These are phyloP conservation scores for Gnatocerus cornutus DNA, from an alignment of 2,888 invertebrate species.

Conservation along the genomic window DNA sequence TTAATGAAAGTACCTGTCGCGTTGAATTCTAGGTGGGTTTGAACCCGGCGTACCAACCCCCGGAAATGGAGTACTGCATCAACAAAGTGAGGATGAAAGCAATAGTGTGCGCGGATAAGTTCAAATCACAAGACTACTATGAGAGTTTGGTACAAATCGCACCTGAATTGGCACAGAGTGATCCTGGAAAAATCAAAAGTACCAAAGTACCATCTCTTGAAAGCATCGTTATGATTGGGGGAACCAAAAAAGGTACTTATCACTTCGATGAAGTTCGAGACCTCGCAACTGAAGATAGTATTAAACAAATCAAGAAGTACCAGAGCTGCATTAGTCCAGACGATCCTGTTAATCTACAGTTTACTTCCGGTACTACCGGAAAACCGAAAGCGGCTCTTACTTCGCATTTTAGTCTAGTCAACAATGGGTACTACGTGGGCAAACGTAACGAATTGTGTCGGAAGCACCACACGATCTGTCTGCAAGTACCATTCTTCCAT, in stretches of 20 bases:
- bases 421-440: constrained; percentile 82
- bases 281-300: constrained; percentile 61
- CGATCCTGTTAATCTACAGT: constrained; percentile 84
- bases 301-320: constrained; percentile 63
- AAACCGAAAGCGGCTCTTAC: constrained; percentile 83
- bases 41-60: constrained; percentile 82
- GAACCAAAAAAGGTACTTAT: constrained; percentile 62
- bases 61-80: constrained; percentile 82
- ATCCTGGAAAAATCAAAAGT: constrained; percentile 72
- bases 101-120: constrained; percentile 77
- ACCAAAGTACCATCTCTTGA: constrained; percentile 68
- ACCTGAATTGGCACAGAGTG: constrained; percentile 74
- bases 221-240: constrained; percentile 28
- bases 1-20: too few relatives aligned
- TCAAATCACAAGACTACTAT: constrained; percentile 80
- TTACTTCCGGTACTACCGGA: constrained; percentile 81
- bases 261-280: constrained; percentile 69
- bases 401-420: constrained; percentile 82
- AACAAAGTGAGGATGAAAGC: constrained; percentile 81
- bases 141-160: constrained; percentile 75
- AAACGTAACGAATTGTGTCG: constrained; percentile 70
- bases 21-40: constrained; percentile 77
- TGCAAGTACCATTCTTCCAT: constrained; percentile 88
- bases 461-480: constrained; percentile 73
- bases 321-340: constrained; percentile 78